Conservation (phyloP, 2,888 invertebrate genomes). For the Rugalucina vietnamica region DNA sequence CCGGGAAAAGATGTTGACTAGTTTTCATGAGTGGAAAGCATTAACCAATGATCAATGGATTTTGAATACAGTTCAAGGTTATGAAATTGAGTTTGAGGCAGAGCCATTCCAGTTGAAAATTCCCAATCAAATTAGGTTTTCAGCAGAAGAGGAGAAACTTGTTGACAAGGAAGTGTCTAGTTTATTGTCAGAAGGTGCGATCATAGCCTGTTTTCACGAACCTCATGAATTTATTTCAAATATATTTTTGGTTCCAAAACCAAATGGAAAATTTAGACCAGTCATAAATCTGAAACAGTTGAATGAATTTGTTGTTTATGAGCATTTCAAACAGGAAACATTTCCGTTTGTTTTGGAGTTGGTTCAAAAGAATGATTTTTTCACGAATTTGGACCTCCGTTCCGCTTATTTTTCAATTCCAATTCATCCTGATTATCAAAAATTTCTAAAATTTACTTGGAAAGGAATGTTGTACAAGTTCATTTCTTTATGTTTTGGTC, state of each 20-base stretch:
- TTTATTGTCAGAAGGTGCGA: neutral
- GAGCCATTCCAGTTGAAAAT: neutral
- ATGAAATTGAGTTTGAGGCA: neutral
- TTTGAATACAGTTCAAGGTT: neutral
- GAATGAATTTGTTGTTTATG: constrained; percentile 33
- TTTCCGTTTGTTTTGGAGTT: constrained; percentile 6
- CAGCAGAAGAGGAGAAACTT: neutral
- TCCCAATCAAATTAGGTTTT: neutral
- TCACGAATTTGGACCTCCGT: constrained; percentile 34
- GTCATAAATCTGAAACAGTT: constrained; percentile 34
- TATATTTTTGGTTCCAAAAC: constrained; percentile 32
- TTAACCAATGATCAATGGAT: neutral
- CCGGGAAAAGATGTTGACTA: too few species aligned
- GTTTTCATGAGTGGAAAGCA: constrained; percentile 2
- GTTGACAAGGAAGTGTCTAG: neutral
- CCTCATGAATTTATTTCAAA: constrained; percentile 27
- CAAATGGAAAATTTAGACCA: constrained; percentile 33
- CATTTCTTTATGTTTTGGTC: constrained; percentile 40
- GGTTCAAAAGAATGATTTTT: constrained; percentile 33
- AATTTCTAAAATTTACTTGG: constrained; percentile 33
- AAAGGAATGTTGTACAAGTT: constrained; percentile 26
- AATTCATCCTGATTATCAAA: constrained; percentile 23
- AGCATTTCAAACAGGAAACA: constrained; percentile 37
- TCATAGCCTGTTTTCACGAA: neutral
- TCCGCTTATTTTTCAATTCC: constrained; percentile 6